phyloP scores from a whole-genome alignment of 2,113 vertebrate species.

The Chaetops frenatus region DNA sequence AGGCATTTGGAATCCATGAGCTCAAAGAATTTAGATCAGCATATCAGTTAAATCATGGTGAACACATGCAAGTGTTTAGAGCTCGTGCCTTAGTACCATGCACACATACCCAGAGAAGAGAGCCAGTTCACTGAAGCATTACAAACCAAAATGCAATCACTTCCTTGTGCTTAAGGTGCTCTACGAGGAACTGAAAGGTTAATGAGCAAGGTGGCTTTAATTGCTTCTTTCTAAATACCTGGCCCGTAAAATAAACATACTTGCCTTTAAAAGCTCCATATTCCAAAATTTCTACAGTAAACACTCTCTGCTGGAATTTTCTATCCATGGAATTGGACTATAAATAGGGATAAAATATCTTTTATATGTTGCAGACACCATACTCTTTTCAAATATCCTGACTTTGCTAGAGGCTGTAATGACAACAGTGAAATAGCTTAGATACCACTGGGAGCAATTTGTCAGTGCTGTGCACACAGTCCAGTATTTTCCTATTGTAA shows the following conservation, averaged over 20 bases:
- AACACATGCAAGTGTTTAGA: neutral
- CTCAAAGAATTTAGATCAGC: neutral
- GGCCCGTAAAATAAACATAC: constrained; percentile 27
- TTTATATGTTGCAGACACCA: constrained; percentile 61
- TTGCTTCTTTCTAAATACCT: constrained; percentile 28
- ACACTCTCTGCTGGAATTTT: constrained; percentile 28
- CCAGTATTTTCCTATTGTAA: constrained; percentile 57
- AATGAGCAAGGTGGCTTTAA: constrained; percentile 27
- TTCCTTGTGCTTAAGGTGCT: neutral
- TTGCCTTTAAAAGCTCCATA: constrained; percentile 6
- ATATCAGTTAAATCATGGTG: neutral
- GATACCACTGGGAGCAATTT: constrained; percentile 79
- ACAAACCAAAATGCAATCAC: constrained; percentile 37
- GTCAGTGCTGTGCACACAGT: constrained; percentile 62
- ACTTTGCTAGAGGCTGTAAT: constrained; percentile 39
- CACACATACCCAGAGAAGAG: neutral
- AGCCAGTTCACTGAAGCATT: neutral
- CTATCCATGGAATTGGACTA: constrained; percentile 2
- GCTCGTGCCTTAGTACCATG: neutral
- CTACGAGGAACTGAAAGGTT: constrained; percentile 17
- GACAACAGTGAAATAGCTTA: constrained; percentile 54
- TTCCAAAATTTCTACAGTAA: constrained; percentile 23
- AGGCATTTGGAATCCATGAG: neutral
- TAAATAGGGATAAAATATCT: constrained; percentile 45
- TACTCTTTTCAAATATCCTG: constrained; percentile 54